Percentiles rank a stretch among this genome's conserved stretches.
Evolutionary conservation across 2,113 vertebrate genomes (phyloP).

Genomic region (Festucalex cinctus): DNA sequence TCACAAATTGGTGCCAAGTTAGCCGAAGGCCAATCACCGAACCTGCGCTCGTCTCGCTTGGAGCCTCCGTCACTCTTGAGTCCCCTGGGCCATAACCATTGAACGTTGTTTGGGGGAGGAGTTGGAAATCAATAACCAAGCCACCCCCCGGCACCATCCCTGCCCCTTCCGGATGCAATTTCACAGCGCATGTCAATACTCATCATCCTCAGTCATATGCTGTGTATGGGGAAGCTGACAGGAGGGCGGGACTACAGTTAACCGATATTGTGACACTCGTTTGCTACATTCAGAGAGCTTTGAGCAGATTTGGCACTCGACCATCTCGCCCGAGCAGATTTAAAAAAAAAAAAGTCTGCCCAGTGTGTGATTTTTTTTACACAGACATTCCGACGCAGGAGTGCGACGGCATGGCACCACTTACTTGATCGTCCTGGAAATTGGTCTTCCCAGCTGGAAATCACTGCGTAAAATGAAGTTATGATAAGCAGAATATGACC

Average conservation of each 20-base stretch:
- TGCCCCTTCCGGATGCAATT: conserved; percentile 58
- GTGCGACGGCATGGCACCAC: not conserved
- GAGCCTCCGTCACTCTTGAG: conserved; percentile 25
- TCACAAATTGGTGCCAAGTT: conserved; percentile 32
- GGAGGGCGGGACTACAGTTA: conserved; percentile 24
- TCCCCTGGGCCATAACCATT: conserved; percentile 59
- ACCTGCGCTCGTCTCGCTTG: conserved; percentile 11
- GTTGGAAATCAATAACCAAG: conserved; percentile 61
- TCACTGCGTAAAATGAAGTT: no score
- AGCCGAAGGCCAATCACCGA: conserved; percentile 23
- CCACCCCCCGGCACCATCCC: conserved; percentile 42
- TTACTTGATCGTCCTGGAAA: not conserved
- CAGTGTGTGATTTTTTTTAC: conserved; percentile 9
- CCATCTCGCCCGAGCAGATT: not conserved
- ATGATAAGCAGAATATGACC: no score
- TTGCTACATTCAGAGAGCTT: not conserved
- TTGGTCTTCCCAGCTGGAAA: not conserved
- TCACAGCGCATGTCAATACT: conserved; percentile 65
- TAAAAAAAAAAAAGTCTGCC: not conserved
- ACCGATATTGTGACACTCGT: not conserved
- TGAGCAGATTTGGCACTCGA: not conserved
- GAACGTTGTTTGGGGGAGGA: conserved; percentile 38
- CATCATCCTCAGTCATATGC: conserved; percentile 67
- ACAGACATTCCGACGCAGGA: not conserved
- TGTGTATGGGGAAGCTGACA: conserved; percentile 49